Evolutionary conservation across 2,888 invertebrate genomes (phyloP).

Genomic region (Cephus spinipes): DNA sequence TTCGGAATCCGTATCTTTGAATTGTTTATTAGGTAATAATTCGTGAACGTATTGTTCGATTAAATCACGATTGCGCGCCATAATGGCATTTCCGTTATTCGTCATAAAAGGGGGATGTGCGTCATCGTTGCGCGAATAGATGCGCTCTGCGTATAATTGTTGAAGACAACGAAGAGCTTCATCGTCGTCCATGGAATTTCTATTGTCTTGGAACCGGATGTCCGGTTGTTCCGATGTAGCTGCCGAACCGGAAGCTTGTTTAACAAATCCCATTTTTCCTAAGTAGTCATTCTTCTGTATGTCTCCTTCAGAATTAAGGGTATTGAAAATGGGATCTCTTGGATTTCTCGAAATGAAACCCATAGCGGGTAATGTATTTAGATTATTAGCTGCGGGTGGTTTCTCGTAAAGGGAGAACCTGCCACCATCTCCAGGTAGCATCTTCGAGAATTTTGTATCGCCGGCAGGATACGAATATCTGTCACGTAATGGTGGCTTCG

Average conservation of each 20-base stretch:
- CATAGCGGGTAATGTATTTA: conserved; percentile 26
- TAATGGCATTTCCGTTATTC: conserved; percentile 40
- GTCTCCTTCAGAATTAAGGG: not conserved
- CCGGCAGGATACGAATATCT: conserved; percentile 43
- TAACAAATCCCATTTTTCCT: conserved; percentile 10
- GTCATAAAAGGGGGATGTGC: conserved; percentile 32
- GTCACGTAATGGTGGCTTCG: conserved; percentile 32
- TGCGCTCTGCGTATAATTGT: conserved; percentile 28
- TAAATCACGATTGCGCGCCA: conserved; percentile 47
- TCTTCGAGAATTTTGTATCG: not conserved
- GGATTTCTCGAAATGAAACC: conserved; percentile 34
- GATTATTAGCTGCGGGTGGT: not conserved
- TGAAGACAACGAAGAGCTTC: conserved; percentile 38
- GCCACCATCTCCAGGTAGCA: not conserved
- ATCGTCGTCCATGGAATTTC: conserved; percentile 24
- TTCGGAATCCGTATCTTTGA: conserved; percentile 52
- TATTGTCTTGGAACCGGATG: not conserved
- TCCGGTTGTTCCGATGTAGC: not conserved
- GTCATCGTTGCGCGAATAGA: conserved; percentile 7
- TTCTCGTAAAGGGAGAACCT: not conserved
- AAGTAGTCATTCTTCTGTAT: conserved; percentile 7
- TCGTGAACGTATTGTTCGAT: conserved; percentile 54
- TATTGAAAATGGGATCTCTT: conserved; percentile 4
- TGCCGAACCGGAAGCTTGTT: not conserved
- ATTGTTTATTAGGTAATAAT: conserved; percentile 26